These are phyloP conservation scores for Eledona agricola DNA, from an alignment of 2,888 invertebrate species.

Conservation along the genomic window DNA sequence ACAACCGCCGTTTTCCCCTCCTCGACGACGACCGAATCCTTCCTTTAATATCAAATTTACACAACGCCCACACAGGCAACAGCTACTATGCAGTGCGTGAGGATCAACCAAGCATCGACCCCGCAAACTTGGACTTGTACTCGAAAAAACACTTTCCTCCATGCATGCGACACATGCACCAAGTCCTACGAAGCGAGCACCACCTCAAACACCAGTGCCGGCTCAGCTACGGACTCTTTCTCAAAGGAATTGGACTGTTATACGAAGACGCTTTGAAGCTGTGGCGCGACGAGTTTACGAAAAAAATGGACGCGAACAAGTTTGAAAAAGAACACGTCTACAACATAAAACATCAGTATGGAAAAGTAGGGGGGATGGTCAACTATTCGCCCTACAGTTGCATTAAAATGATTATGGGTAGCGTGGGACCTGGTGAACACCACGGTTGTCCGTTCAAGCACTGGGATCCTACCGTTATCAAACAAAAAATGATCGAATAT, in stretches of 20 bases:
- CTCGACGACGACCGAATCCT: conserved; percentile 86
- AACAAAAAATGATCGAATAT: conserved; percentile 74
- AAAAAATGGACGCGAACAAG: conserved; percentile 81
- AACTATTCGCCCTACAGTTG: conserved; percentile 94
- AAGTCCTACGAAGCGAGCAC: conserved; percentile 78
- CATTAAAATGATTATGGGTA: conserved; percentile 83
- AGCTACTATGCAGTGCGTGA: conserved; percentile 70
- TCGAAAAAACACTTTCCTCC: conserved; percentile 88
- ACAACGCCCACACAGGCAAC: conserved; percentile 84
- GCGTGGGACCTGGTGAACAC: conserved; percentile 80
- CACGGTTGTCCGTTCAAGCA: conserved; percentile 96
- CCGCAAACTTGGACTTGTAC: conserved; percentile 72
- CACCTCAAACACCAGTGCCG: conserved; percentile 90
- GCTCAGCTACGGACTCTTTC: conserved; percentile 90
- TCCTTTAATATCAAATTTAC: conserved; percentile 77
- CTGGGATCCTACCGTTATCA: conserved; percentile 76
- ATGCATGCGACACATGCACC: conserved; percentile 95
- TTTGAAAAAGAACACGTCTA: conserved; percentile 95
- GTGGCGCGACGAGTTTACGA: conserved; percentile 92
- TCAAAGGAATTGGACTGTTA: conserved; percentile 93
- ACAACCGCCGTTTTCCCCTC: conserved; percentile 73
- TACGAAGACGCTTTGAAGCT: conserved; percentile 89
- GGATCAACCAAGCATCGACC: conserved; percentile 49
- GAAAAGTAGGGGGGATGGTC: conserved; percentile 90
- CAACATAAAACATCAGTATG: conserved; percentile 91